phyloP scores from a whole-genome alignment of 53 echinoderm and acorn worm species.

The Holothuria leucospilota region DNA sequence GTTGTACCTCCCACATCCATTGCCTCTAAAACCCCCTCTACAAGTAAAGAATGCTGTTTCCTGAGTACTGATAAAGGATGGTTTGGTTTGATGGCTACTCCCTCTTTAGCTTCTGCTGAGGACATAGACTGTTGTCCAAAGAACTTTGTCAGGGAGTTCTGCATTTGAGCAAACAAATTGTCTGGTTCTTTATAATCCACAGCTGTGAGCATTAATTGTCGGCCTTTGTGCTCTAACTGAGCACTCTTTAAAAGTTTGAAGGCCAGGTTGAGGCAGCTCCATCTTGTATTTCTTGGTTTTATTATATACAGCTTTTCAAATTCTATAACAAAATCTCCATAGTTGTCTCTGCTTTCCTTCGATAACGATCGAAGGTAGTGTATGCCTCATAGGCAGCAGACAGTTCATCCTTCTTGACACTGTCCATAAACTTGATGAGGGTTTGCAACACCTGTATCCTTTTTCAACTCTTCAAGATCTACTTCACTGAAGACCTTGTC shows the following conservation, averaged over 20 bases:
- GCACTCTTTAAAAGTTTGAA: not conserved
- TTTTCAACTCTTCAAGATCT: no score
- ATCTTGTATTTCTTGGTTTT: not conserved
- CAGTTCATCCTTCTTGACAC: not conserved
- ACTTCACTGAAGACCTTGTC: not conserved
- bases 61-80: no score
- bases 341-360: no score
- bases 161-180: constrained; percentile 2
- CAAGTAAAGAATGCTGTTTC: no score
- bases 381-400: no score
- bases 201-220: not conserved
- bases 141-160: not conserved
- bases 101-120: no score
- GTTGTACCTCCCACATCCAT: no score
- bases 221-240: not conserved
- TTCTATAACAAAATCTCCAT: constrained; percentile 3
- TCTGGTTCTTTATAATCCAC: constrained; percentile 3
- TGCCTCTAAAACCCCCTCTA: no score
- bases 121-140: no score
- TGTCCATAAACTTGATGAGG: constrained; percentile 1
- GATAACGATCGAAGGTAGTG: no score
- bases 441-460: no score
- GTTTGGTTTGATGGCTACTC: constrained; percentile 11
- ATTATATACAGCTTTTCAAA: constrained; percentile 21
- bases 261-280: not conserved